phyloP scores from a whole-genome alignment of 2,113 vertebrate species.

The Misgurnus mizolepis region DNA sequence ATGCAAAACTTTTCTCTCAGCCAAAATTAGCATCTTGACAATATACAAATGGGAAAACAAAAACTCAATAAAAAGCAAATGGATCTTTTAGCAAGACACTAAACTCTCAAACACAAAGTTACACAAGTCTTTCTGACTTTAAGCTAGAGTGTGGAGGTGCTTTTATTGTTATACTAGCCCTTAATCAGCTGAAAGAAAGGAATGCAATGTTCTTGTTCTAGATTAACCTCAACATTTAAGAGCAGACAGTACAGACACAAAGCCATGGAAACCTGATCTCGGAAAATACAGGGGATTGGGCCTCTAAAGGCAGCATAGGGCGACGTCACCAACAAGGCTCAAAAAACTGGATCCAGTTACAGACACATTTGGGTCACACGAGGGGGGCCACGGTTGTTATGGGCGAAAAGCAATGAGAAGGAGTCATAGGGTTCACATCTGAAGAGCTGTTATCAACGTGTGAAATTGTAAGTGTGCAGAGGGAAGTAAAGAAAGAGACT shows the following conservation, averaged over 20 bases:
- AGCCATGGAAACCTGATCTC: slow-evolving; percentile 67
- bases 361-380: slow-evolving; percentile 58
- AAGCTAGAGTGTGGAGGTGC: background rate
- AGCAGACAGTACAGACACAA: slow-evolving; percentile 24
- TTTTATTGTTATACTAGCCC: slow-evolving; percentile 4
- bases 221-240: slow-evolving; percentile 15
- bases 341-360: slow-evolving; percentile 61
- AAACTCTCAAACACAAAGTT: background rate
- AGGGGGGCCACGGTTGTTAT: slow-evolving; percentile 20
- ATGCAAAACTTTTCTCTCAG: background rate
- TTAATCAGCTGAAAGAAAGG: slow-evolving; percentile 26
- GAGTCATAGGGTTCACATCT: background rate
- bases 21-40: too few relatives aligned
- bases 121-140: background rate
- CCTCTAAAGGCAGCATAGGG: slow-evolving; percentile 40
- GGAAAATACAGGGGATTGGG: slow-evolving; percentile 59
- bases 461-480: background rate
- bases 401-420: slow-evolving; percentile 6
- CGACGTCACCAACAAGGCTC: slow-evolving; percentile 52
- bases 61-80: background rate
- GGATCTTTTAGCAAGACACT: background rate
- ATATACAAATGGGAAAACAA: too few relatives aligned
- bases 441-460: background rate
- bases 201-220: background rate
- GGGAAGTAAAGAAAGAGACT: background rate